A percentile compares a stretch with the other conserved stretches of the same genome.
These are phyloP conservation scores for Delichon dasypus DNA, from an alignment of 2,797 vertebrate species.

Conservation along the genomic window DNA sequence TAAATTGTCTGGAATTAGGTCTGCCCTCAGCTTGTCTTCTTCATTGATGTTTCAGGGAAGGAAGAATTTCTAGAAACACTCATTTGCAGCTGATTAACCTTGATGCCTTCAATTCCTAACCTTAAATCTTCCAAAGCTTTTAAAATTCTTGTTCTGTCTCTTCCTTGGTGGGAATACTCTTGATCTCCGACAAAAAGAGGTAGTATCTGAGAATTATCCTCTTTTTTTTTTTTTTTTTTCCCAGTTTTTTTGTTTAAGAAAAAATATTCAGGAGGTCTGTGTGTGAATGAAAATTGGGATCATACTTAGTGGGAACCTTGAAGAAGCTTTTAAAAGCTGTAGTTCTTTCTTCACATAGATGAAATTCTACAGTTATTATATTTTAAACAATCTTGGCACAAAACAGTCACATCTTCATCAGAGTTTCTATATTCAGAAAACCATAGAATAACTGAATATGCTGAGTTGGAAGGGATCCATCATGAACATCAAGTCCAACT, in stretches of 20 bases:
- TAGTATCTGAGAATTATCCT: not conserved
- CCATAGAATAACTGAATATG: not conserved
- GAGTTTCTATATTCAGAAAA: not conserved
- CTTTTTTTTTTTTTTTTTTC: not conserved
- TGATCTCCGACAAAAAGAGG: not conserved
- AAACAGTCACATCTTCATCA: not conserved
- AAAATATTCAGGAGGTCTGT: not conserved
- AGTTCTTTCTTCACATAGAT: not conserved
- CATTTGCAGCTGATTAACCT: not conserved
- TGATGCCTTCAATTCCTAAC: not conserved
- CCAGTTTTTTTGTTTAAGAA: not conserved
- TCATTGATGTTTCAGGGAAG: not conserved
- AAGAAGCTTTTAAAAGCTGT: not conserved
- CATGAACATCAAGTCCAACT: not conserved
- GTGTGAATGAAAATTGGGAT: not conserved
- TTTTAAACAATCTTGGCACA: not conserved
- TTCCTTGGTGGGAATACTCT: not conserved
- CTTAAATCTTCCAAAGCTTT: not conserved
- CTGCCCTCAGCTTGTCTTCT: not conserved
- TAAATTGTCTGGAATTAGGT: not conserved
- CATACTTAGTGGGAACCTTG: not conserved
- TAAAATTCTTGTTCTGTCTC: not conserved
- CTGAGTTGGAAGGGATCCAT: not conserved
- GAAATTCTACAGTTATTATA: not conserved
- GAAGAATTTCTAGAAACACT: not conserved